phyloP scores from a whole-genome alignment of 2,797 vertebrate genomes.

The Novumbra hubbsi region DNA sequence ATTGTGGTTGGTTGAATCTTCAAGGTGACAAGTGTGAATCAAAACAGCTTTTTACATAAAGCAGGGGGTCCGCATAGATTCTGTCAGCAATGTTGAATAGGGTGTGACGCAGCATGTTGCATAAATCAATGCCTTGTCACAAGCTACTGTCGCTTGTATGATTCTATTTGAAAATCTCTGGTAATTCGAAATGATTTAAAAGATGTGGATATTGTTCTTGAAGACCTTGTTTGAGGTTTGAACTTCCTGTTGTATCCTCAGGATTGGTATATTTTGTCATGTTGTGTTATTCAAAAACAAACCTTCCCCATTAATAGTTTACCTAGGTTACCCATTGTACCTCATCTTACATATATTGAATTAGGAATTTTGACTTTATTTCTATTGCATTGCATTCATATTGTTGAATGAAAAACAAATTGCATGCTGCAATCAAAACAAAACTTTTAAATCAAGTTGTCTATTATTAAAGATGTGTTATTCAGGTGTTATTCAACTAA shows the following conservation, averaged over 20 bases:
- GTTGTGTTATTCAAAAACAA: neutral
- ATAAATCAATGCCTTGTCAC: slow-evolving; percentile 34
- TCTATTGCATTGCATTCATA: neutral
- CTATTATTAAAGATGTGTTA: neutral
- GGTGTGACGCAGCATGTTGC: slow-evolving; percentile 33
- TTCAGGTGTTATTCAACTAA: neutral
- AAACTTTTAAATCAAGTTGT: neutral
- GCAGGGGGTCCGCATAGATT: neutral
- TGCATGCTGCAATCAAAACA: neutral
- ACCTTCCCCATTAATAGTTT: neutral
- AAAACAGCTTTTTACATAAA: neutral
- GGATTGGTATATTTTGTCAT: neutral
- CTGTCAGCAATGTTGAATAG: neutral
- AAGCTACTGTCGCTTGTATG: neutral
- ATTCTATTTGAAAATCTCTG: slow-evolving; percentile 15
- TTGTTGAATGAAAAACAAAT: neutral
- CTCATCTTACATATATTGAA: neutral
- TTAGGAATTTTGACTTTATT: neutral
- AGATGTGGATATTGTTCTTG: neutral
- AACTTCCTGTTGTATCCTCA: neutral
- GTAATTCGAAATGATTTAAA: too few relatives aligned
- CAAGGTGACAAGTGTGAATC: neutral
- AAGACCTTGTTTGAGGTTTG: neutral
- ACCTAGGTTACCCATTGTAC: neutral
- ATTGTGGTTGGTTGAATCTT: slow-evolving; percentile 14